These are phyloP conservation scores for Ornithoptera priamus DNA, from an alignment of 2,888 invertebrate genomes.

Conservation along the genomic window DNA sequence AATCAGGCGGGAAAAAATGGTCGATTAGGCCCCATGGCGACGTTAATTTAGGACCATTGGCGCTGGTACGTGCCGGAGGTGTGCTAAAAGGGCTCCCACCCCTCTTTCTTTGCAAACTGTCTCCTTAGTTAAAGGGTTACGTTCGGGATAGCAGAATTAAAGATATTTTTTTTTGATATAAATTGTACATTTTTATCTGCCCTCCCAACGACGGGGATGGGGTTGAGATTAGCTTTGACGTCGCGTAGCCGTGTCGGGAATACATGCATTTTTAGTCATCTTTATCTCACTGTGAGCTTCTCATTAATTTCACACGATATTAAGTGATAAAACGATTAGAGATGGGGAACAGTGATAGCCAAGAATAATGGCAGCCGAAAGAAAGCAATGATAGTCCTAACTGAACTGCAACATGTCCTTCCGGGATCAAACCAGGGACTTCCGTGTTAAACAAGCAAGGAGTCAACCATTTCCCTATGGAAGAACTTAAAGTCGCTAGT, in stretches of 20 bases:
- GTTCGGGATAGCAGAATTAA: slow-evolving; percentile 52
- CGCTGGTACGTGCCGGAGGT: slow-evolving; percentile 57
- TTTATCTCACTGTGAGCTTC: no score
- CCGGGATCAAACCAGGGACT: no score
- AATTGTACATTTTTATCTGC: slow-evolving; percentile 25
- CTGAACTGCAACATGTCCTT: no score
- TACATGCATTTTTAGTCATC: neutral
- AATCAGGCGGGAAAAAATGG: slow-evolving; percentile 79
- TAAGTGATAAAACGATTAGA: no score
- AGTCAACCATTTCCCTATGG: no score
- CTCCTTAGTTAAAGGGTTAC: slow-evolving; percentile 56
- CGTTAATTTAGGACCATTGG: slow-evolving; percentile 79
- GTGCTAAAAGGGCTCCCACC: slow-evolving; percentile 37
- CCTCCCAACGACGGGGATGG: slow-evolving; percentile 8
- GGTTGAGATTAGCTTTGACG: slow-evolving; percentile 16
- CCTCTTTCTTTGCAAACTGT: slow-evolving; percentile 49
- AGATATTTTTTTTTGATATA: slow-evolving; percentile 39
- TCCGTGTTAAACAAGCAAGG: no score
- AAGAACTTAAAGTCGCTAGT: no score
- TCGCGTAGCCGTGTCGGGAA: slow-evolving; percentile 5
- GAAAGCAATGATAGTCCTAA: no score
- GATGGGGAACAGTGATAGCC: no score
- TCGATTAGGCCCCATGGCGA: slow-evolving; percentile 72
- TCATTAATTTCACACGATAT: no score
- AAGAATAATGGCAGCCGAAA: no score